phyloP scores from a whole-genome alignment of 2,797 vertebrate genomes.

The Erpetoichthys calabaricus region DNA sequence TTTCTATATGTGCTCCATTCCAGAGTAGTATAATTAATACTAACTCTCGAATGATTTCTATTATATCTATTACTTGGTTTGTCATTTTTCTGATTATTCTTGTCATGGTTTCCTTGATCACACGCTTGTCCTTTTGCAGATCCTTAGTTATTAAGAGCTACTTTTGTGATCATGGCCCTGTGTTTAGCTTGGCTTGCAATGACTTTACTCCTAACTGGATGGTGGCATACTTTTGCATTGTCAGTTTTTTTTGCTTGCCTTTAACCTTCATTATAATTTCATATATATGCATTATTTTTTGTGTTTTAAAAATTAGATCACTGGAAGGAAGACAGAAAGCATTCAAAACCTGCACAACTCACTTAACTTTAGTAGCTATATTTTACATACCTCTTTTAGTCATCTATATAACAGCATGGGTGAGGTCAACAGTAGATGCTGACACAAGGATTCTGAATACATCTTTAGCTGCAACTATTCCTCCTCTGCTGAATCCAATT shows the following conservation, averaged over 20 bases:
- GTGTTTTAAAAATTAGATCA: no score
- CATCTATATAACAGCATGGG: conserved; percentile 5
- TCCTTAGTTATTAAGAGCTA: conserved; percentile 20
- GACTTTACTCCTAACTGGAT: conserved; percentile 11
- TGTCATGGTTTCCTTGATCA: conserved; percentile 10
- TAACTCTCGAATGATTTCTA: conserved; percentile 13
- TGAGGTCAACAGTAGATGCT: not conserved
- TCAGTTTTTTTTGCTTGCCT: no score
- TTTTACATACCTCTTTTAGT: conserved; percentile 8
- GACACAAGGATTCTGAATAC: conserved; percentile 8
- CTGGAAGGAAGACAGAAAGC: conserved; percentile 6
- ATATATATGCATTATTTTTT: no score
- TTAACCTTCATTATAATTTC: no score
- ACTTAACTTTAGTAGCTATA: conserved; percentile 11
- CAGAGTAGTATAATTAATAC: conserved; percentile 18
- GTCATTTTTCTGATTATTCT: conserved; percentile 6
- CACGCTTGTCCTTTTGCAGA: conserved; percentile 23
- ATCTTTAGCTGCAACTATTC: conserved; percentile 2
- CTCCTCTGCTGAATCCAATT: conserved; percentile 9
- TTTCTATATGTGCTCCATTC: conserved; percentile 23
- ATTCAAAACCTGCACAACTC: conserved; percentile 9
- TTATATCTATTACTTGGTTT: conserved; percentile 15
- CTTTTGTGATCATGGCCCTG: conserved; percentile 22
- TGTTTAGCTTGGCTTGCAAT: conserved; percentile 19
- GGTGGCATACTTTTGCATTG: not conserved